Percentiles rank a stretch among this genome's conserved stretches.
These are phyloP conservation scores for Ceyx cyanopectus DNA, from an alignment of 2,113 vertebrate genomes.

Conservation along the genomic window DNA sequence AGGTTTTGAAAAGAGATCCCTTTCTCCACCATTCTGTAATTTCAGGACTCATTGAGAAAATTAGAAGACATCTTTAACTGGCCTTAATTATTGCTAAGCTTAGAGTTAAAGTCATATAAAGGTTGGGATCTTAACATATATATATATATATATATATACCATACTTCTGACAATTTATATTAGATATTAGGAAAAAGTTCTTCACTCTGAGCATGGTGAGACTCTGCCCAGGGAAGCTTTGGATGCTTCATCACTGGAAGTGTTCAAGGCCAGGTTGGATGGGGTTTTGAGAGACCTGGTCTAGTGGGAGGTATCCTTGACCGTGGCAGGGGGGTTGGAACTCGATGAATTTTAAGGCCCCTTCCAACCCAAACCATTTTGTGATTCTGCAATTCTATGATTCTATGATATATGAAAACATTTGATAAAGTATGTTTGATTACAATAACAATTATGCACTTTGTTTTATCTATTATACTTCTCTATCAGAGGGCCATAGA, in stretches of 20 bases:
- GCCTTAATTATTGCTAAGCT: not conserved
- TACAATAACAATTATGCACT: not conserved
- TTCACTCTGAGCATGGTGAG: not conserved
- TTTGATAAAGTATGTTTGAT: not conserved
- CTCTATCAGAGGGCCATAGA: not conserved
- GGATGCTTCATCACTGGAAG: not conserved
- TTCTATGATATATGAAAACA: not conserved
- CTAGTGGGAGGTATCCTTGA: not conserved
- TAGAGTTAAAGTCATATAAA: not conserved
- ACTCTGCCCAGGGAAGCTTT: not conserved
- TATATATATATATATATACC: too few species aligned
- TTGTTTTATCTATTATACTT: not conserved
- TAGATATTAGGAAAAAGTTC: not conserved
- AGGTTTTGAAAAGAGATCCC: not conserved
- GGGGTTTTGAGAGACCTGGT: not conserved
- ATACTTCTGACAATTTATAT: not conserved
- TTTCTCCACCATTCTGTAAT: not conserved
- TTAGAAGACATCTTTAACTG: not conserved
- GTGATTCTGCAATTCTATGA: not conserved
- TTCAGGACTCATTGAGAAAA: not conserved
- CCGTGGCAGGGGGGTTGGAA: not conserved
- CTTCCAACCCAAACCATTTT: not conserved
- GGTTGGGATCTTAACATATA: not conserved
- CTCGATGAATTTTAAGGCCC: not conserved
- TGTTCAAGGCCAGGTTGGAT: not conserved